Base-by-base conservation (phyloP, 2,113 vertebrate species). In the Serinus canaria region DNA sequence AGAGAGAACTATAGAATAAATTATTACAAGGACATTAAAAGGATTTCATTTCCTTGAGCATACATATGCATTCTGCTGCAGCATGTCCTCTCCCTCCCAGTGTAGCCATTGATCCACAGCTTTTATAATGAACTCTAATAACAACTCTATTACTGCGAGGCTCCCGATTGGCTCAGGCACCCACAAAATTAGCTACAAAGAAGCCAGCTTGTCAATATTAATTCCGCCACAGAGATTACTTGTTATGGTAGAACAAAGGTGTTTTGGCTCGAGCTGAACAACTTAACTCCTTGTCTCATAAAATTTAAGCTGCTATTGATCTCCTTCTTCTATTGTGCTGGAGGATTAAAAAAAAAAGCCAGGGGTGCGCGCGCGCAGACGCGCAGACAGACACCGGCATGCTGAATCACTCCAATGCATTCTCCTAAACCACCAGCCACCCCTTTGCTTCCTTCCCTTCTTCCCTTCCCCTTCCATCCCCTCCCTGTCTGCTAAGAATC, bases 281-380 rank as follows among this genome's bases (percentile, higher is more conserved):
- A 98, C 98, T 98, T 98, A 98, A 98, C 98, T 98, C 98, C 98
- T 98, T 98, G 98, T 98, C 98, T 98, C 98, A 97, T 98, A 98
- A 98, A 98, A 99, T 98, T 98, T 98, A 98, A 98, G 98, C 98
- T 96, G 96, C 97, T 99, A 99, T 98, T 98, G 99, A 99, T 98
- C 98, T 97, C 95, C 95, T 59, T 59, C 97, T 95, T 95, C 97
- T 89, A 96, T 98, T 98, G 98, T 98, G 97, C 94, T 87, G 97
- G 95, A 94, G 96, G 97, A 98, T 98, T 98, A 55, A 97, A 98
- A 92, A 96, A 91, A 95, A 49, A 64, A 3, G 39, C 31, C 76
- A 52, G 46, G 58, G 58, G 66, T 33, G 44, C 43, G 62, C 56
- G 56, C 63, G 6, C 35, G 1, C 66, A 58, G 66, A 23, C 33